Conservation (phyloP, 2,113 vertebrate genomes). For the Proteles cristata region DNA sequence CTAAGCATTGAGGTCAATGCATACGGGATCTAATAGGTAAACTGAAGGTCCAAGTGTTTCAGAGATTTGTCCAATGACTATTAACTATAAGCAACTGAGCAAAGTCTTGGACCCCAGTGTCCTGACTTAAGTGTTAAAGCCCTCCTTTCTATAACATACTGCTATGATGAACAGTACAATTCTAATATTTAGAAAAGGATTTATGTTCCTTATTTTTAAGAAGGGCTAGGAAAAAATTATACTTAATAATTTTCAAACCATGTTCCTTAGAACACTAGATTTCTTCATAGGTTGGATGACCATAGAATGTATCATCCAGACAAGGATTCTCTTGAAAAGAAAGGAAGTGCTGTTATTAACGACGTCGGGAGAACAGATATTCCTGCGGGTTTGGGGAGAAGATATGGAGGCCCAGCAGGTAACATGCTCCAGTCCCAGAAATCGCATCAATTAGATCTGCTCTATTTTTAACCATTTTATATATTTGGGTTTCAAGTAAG, state of each 20-base stretch:
- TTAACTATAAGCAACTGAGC: not conserved
- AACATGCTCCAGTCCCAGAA: not conserved
- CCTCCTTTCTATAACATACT: not conserved
- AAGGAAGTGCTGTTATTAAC: not conserved
- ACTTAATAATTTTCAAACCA: not conserved
- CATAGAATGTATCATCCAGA: not conserved
- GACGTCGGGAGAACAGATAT: not conserved
- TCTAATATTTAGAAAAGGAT: not conserved
- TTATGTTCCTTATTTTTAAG: not conserved
- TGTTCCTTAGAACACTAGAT: not conserved
- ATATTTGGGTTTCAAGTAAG: not conserved
- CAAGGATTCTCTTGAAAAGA: not conserved
- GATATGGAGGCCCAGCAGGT: not conserved
- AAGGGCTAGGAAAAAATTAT: not conserved
- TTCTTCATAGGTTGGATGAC: not conserved
- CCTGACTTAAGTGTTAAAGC: not conserved
- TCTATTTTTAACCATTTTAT: slow-evolving; percentile 33
- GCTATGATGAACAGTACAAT: not conserved
- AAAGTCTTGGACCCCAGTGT: not conserved
- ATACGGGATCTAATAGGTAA: not conserved
- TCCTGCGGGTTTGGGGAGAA: not conserved
- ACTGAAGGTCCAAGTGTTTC: not conserved
- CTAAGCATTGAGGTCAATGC: not conserved
- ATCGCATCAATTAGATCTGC: not conserved
- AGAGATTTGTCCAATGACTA: not conserved